Base-by-base conservation (phyloP, 2,797 vertebrate genomes). In the Australoheros facetus region DNA sequence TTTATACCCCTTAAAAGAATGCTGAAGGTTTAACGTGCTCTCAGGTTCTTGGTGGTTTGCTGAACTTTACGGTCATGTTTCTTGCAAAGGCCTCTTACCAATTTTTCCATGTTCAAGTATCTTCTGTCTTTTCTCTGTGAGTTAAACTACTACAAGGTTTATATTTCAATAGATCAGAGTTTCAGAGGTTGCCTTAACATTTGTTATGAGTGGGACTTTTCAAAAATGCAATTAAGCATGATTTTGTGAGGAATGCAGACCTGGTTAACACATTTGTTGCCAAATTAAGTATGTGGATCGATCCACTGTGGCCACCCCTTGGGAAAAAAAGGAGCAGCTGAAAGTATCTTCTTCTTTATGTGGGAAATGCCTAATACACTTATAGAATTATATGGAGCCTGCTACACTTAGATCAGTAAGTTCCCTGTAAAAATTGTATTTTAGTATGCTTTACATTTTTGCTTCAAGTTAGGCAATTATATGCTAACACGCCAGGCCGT, bases 1-100 rank as follows among this genome's bases (percentile, higher is more conserved):
- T 90, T 93, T 86, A 90, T 89, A 93, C 89, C 85, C 90, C 87
- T 84, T 84, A 57, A 72, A 88, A 90, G 84, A 91, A 92, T 92
- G 86, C 86, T 84, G 64, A 83, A 54, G 57, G 82, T 92, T 91
- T 87, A 85, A 82, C 82, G 48, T 70, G 78, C 74, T 83, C 80
- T 80, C 81, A 75, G 77, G 85, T 90, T 90, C 53, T 88, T 51
- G 81, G 83, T 84, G 77, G 73, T 86, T 81, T 78, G 69, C 30
- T 64, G 85, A 83, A 81, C 75, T 85, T 84, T 56, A 69, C 58
- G 66, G 82, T 69, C 16, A 13, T n/a, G 75, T 86, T 87, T 83
- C 81, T 78, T 83, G 57, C 64, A 76, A 88, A 87, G 72, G 71
- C 62, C 79, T 84, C 26, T 84, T 88, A 81, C 39, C 78, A 59